phyloP scores from a whole-genome alignment of 1,140 invertebrate genomes.

The Zaprionus gabonicus region DNA sequence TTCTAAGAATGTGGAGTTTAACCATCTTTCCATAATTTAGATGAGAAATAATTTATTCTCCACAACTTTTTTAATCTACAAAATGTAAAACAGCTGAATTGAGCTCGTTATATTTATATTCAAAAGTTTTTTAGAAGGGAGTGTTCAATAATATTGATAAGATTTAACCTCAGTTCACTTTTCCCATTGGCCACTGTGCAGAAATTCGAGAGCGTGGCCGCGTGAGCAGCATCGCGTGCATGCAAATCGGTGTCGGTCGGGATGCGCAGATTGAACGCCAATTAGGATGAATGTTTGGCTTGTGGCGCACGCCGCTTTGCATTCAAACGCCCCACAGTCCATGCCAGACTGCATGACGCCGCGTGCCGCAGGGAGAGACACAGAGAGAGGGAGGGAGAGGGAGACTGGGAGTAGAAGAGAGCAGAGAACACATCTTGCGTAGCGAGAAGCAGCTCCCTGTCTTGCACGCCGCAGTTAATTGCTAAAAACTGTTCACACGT shows the following conservation, averaged over 20 bases:
- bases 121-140: no score
- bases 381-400: conserved; percentile 5
- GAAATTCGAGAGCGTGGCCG: conserved; percentile 35
- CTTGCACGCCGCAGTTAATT: conserved; percentile 62
- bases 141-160: neutral
- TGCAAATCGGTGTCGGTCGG: conserved; percentile 68
- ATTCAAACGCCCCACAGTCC: conserved; percentile 38
- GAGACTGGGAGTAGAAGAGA: neutral
- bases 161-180: neutral
- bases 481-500: conserved; percentile 83
- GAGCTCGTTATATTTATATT: no score
- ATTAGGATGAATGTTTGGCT: conserved; percentile 79
- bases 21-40: no score
- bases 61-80: no score
- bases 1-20: no score
- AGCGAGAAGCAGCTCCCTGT: conserved; percentile 40
- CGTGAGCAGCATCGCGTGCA: conserved; percentile 66
- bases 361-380: conserved; percentile 45
- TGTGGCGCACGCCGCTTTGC: conserved; percentile 61
- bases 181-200: conserved; percentile 25
- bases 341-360: conserved; percentile 76
- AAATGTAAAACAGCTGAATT: no score
- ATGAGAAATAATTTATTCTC: no score
- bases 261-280: conserved; percentile 75
- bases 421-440: conserved; percentile 3